Base-by-base conservation (phyloP, 2,888 invertebrate genomes). In the Drosophila koepferae region DNA sequence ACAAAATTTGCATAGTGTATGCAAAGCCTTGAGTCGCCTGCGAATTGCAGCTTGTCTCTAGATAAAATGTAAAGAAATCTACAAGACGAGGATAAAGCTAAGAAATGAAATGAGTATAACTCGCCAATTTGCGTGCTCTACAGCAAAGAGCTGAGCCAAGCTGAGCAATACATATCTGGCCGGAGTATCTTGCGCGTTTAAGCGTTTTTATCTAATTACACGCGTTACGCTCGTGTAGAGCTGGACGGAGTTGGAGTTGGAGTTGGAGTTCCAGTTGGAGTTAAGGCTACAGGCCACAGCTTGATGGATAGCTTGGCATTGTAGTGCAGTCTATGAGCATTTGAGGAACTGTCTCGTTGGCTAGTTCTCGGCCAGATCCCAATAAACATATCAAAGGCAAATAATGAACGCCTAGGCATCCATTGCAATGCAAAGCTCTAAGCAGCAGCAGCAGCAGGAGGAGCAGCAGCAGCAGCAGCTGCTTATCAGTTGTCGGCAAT, bases 401-500 rank as follows among this genome's bases (percentile, higher is more conserved):
- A 63, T 73, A 73, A 80, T 71, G 78, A 67, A 78, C 78, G 84
- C 87, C 75, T 84, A 82, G 44, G 44, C 28, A 41, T 16, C 63
- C 51, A 68, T 51, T 38, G 44, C 67, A 56, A 67, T 58, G 75
- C 38, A 63, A 58, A 63, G 72, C 75, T 68, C 59, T 7, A 36
- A 65, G 38, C 38, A 38, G 16, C 34, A n/a, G 28, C n/a, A 31
- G 28, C 34, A 18, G 34, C 34, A 14, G 51, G 18, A 18, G 31
- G 3, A 51, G 34, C 51, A 14, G 36, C 18, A 1, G 18, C 20
- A 16, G 36, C 36, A 56, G 56, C 78, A 76, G 82, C 84, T 82
- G 82, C 87, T 92, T 92, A 93, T 93, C 93, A 36, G 88, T 76
- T 61, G 93, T 91, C 93, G 93, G 93, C 92, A 89, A 93, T 93